Evolutionary conservation across 2,888 invertebrate species (phyloP).

Genomic region (Machimus atricapillus): DNA sequence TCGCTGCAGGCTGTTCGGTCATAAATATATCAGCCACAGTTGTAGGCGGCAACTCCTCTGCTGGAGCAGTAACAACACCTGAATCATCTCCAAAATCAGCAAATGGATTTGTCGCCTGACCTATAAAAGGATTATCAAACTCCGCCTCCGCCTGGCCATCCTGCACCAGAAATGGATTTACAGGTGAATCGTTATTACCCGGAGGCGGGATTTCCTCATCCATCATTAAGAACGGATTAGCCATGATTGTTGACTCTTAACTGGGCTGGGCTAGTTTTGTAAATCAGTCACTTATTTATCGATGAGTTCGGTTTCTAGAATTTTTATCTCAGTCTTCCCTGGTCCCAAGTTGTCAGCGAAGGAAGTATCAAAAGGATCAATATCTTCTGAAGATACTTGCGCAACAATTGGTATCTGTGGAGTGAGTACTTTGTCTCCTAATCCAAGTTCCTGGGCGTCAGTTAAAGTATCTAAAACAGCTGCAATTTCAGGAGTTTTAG

Average conservation of each 20-base stretch:
- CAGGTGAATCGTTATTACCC: constrained; percentile 60
- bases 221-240: constrained; percentile 82
- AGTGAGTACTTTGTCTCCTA: constrained; percentile 76
- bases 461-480: constrained; percentile 60
- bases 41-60: constrained; percentile 35
- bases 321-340: constrained; percentile 79
- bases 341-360: constrained; percentile 79
- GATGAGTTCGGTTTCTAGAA: constrained; percentile 78
- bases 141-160: constrained; percentile 51
- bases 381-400: constrained; percentile 62
- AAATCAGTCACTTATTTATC: constrained; percentile 56
- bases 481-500: constrained; percentile 52
- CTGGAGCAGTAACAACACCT: constrained; percentile 45
- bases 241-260: constrained; percentile 64
- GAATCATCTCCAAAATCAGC: constrained; percentile 65
- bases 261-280: neutral
- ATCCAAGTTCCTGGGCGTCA: constrained; percentile 63
- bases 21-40: constrained; percentile 48
- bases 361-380: constrained; percentile 89
- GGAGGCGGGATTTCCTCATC: constrained; percentile 65
- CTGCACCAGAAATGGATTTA: constrained; percentile 75
- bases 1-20: constrained; percentile 40
- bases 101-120: constrained; percentile 71
- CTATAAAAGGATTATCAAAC: constrained; percentile 75
- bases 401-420: constrained; percentile 64